Evolutionary conservation across 2,113 vertebrate genomes (phyloP), one percentile per base, ranked within the genome.

Genomic region (Otocyon megalotis): DNA sequence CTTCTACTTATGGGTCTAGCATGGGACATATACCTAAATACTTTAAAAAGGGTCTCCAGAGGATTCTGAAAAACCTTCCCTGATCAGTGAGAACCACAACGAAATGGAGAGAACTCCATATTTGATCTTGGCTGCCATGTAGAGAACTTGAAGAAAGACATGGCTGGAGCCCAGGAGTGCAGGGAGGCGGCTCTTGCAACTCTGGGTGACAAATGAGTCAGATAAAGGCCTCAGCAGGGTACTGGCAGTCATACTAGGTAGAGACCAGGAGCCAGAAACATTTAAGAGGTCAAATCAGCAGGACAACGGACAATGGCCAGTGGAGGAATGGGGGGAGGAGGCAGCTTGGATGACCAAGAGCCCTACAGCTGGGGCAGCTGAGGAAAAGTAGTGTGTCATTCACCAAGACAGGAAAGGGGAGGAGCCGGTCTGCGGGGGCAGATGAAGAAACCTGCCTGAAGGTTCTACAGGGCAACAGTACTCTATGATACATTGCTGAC

Each of bases 401-500:
- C 37, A 79, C 22, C 26, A 35, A 76, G n/a, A 82, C 11, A 77
- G 74, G 54, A 56, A 53, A 60, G 60, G 9, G 22, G 7, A 28
- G 24, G 13, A 54, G 37, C 9, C 0, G 0, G 43, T 65, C 7
- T 58, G 19, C 32, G 19, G 77, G 58, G 56, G 16, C 69, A 43
- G 32, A 58, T 24, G 48, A 67, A 37, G 16, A 28, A 12, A 54
- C 26, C 11, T 58, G 60, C 62, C 74, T 24, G 35, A 19, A 71
- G 28, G 28, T 32, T 63, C 65, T 13, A 43, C 11, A 35, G 16
- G 65, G 37, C 32, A 28, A 48, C 5, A 3, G 63, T 3, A 22
- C 17, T 28, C 1, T 10, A 48, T 1, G 11, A 32, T 8, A 24
- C 1, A n/a, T 0, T 22, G 54, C 69, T 35, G 35, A 50, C n/a